Conservation (phyloP, 1,140 invertebrate genomes). For the Zaprionus lachaisei region DNA sequence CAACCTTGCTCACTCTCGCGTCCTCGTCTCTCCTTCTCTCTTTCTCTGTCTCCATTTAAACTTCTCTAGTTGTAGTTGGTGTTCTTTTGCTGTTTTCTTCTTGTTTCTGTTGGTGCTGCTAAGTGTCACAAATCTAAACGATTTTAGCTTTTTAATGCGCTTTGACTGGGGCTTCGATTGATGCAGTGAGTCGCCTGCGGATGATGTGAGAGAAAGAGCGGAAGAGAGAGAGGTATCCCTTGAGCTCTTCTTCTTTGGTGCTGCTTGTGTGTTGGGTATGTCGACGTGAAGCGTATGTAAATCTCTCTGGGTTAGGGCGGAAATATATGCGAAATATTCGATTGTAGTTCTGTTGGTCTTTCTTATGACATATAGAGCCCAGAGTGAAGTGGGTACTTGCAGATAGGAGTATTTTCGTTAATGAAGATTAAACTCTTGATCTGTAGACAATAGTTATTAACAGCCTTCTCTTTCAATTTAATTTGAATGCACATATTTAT, state of each 20-base stretch:
- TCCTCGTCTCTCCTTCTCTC: conserved; percentile 34
- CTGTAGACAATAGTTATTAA: not conserved
- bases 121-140: conserved; percentile 78
- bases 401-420: not conserved
- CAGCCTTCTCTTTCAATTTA: too few species aligned
- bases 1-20: not conserved
- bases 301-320: conserved; percentile 11
- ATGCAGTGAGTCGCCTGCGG: conserved; percentile 36
- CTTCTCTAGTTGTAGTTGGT: conserved; percentile 46
- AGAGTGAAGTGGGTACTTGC: too few species aligned
- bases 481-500: too few species aligned
- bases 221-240: conserved; percentile 17
- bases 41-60: conserved; percentile 53
- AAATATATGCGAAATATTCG: conserved; percentile 4
- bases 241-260: conserved; percentile 11
- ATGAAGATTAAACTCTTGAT: not conserved
- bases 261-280: conserved; percentile 18
- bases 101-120: conserved; percentile 30
- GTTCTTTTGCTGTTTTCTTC: conserved; percentile 15
- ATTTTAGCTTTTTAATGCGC: conserved; percentile 77
- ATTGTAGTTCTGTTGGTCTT: not conserved
- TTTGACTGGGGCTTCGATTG: conserved; percentile 55
- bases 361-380: too few species aligned
- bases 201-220: conserved; percentile 8
- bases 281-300: conserved; percentile 27